Base-by-base conservation (phyloP, 2,888 invertebrate species). In the Cephalotes varians region DNA sequence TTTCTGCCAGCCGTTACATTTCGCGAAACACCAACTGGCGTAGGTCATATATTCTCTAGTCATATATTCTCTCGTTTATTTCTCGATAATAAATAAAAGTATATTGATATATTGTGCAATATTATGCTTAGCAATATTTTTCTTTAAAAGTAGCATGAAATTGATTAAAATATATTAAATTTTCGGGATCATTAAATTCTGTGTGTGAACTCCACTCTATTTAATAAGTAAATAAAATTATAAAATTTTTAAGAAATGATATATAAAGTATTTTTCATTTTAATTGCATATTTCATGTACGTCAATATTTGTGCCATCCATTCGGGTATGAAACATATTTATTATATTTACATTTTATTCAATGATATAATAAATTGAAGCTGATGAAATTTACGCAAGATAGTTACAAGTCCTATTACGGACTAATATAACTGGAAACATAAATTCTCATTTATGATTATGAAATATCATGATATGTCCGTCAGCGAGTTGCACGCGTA, bases 381-480 rank as follows among this genome's bases (percentile, higher is more conserved):
- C 7, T 37, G 21, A 4, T n/a, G 31, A 58, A 60, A 60, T 60
- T 47, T 73, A 34, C 18, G 34, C 34, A 60, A 58, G 34, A 60
- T 62, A 34, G 21, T 60, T 60, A 60, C 21, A 60, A 72, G 54
- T 72, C 56, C 28, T 15, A 44, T 49, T 34, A 47, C 21, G 31
- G 21, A 21, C 73, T 73, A 34, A 31, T 34, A 49, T 49, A 74
- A 74, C 49, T 60, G 73, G 60, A 62, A 74, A 47, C 47, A 74
- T 74, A 74, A 74, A 74, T 74, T 60, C 49, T 47, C 47, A 47
- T 62, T 74, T 47, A 47, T 44, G 15, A 6, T 74, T 74, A 74
- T 47, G 47, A 74, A 62, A 74, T 62, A 69, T 25, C 74, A 51
- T 28, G 62, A 73, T 54, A 67, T 21, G 49, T 69, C 28, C 62